These are phyloP conservation scores for Chionoecetes opilio DNA, from an alignment of 1,140 invertebrate species.

Conservation along the genomic window DNA sequence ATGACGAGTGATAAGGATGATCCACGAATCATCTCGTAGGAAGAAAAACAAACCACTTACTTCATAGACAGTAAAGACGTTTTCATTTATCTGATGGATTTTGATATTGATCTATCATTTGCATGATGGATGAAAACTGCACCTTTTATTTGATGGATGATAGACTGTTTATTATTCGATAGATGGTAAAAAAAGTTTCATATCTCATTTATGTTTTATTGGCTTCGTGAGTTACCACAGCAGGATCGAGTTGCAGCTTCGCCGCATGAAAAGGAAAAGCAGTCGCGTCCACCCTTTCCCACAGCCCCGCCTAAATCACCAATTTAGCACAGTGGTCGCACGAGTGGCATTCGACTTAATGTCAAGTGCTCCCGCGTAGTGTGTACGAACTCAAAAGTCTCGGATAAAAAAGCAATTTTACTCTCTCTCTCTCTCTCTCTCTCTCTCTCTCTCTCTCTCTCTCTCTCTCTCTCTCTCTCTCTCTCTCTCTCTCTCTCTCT, in stretches of 20 bases:
- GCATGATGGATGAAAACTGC: not conserved
- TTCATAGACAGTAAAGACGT: not conserved
- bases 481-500: too few species aligned
- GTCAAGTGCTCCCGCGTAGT: not conserved
- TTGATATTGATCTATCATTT: not conserved
- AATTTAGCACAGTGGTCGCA: not conserved
- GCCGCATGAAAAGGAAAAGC: conserved; percentile 7
- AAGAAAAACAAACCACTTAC: not conserved
- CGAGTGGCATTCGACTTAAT: not conserved
- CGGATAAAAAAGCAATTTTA: too few species aligned
- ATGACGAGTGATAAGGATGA: not conserved
- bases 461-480: too few species aligned
- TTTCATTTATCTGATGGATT: conserved; percentile 19
- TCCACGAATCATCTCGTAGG: not conserved
- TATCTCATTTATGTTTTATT: conserved; percentile 11
- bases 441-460: too few species aligned
- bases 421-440: too few species aligned
- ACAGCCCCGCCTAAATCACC: not conserved
- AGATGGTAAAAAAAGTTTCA: not conserved
- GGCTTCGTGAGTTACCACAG: not conserved
- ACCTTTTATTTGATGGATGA: not conserved
- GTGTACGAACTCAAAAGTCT: not conserved
- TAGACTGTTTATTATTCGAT: conserved; percentile 22
- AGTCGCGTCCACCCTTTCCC: not conserved
- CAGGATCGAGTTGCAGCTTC: not conserved